These are phyloP conservation scores for Vesta saturnalis DNA, from an alignment of 2,888 invertebrate genomes.

Conservation along the genomic window DNA sequence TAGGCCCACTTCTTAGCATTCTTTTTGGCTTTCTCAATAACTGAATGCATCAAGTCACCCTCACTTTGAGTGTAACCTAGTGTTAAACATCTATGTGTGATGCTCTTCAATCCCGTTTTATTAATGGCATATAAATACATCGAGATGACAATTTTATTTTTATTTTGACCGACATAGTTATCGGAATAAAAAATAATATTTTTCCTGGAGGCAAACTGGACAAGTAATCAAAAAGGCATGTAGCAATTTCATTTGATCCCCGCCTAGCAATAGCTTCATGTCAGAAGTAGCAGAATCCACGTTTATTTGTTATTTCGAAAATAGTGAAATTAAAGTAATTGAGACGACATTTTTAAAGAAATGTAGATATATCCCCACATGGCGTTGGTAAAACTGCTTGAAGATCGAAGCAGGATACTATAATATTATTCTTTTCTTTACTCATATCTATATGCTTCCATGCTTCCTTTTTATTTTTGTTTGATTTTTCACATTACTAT, in stretches of 20 bases:
- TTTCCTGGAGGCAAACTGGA: background rate
- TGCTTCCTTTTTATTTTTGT: no score
- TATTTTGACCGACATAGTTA: conserved; percentile 17
- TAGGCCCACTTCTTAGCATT: conserved; percentile 19
- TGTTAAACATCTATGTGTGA: background rate
- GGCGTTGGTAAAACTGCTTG: no score
- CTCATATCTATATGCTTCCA: no score
- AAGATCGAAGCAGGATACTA: no score
- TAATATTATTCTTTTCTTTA: no score
- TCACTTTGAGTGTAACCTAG: background rate
- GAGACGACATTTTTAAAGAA: background rate
- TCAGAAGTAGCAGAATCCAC: no score
- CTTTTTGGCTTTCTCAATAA: background rate
- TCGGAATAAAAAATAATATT: conserved; percentile 16
- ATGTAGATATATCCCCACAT: no score
- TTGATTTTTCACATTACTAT: no score
- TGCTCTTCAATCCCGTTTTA: background rate
- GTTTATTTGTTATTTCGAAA: background rate
- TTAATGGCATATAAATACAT: conserved; percentile 12
- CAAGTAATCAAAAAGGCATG: no score
- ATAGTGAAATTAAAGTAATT: background rate
- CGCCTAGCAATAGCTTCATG: conserved; percentile 5
- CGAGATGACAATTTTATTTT: conserved; percentile 12
- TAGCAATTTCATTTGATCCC: conserved; percentile 19
- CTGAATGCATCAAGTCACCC: background rate